Percentiles rank a stretch among this genome's conserved stretches.
These are phyloP conservation scores for Timema cristinae DNA, from an alignment of 2,888 invertebrate genomes.

Conservation along the genomic window DNA sequence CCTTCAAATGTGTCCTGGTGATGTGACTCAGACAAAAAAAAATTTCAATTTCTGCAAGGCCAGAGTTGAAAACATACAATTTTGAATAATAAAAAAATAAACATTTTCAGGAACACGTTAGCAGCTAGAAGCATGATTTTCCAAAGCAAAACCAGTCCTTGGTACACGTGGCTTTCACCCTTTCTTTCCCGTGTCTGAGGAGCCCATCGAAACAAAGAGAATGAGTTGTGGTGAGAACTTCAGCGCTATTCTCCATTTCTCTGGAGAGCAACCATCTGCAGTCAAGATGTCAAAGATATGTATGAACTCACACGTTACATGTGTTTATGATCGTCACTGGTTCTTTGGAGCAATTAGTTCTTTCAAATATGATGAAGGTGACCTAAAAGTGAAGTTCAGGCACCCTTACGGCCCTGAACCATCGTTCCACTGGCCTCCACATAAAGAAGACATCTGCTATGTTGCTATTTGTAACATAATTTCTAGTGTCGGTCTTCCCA, in stretches of 20 bases:
- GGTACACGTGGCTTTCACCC: constrained; percentile 1
- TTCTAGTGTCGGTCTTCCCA: neutral
- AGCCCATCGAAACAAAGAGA: too few species aligned
- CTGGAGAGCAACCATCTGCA: neutral
- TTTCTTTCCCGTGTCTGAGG: constrained; percentile 5
- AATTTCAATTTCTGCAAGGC: neutral
- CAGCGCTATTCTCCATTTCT: neutral
- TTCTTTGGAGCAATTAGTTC: neutral
- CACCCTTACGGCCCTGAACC: neutral
- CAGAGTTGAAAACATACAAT: neutral
- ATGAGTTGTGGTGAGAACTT: neutral
- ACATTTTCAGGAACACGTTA: neutral
- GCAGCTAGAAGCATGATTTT: neutral
- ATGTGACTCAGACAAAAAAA: too few species aligned
- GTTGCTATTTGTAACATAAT: constrained; percentile 5
- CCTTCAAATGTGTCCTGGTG: neutral
- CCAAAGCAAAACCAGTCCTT: neutral
- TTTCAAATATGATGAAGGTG: constrained; percentile 9
- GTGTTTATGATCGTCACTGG: constrained; percentile 1
- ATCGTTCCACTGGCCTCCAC: constrained; percentile 14
- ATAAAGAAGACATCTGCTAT: constrained; percentile 6
- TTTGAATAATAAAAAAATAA: neutral
- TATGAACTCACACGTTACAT: neutral
- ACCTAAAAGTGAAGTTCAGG: neutral
- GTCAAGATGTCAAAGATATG: neutral